Evolutionary conservation across 2,888 invertebrate species (phyloP).

Genomic region (Eilema caniola): DNA sequence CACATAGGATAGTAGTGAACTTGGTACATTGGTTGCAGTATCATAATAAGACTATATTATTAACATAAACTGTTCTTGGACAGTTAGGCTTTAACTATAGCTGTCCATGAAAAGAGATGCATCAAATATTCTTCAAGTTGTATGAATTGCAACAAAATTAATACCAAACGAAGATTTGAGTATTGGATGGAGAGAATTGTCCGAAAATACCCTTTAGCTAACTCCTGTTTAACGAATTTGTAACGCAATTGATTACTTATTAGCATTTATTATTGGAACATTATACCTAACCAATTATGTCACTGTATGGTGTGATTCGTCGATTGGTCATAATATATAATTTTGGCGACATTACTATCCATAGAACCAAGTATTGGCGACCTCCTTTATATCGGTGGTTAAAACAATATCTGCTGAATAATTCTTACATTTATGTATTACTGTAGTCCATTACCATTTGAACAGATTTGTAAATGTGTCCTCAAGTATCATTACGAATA

Average conservation of each 20-base stretch:
- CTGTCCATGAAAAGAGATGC: background rate
- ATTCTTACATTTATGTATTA: background rate
- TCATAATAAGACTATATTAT: background rate
- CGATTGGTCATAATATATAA: too few relatives aligned
- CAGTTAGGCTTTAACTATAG: background rate
- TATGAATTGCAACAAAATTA: too few relatives aligned
- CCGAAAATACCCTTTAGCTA: too few relatives aligned
- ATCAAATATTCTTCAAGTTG: background rate
- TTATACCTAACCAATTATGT: too few relatives aligned
- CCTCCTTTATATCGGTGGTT: background rate
- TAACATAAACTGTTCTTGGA: background rate
- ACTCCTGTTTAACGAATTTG: too few relatives aligned
- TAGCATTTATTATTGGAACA: too few relatives aligned
- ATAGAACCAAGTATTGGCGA: background rate
- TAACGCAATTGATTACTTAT: too few relatives aligned
- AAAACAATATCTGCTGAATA: background rate
- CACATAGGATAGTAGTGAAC: background rate
- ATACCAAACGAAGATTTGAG: too few relatives aligned
- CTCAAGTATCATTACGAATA: conserved; percentile 30
- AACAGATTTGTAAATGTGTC: conserved; percentile 14
- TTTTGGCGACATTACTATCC: background rate
- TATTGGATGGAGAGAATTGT: too few relatives aligned
- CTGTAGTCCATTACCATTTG: background rate
- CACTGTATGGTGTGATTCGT: too few relatives aligned
- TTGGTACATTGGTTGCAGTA: background rate